Conservation (phyloP, 2,888 invertebrate species). For the Yponomeuta cagnagella region DNA sequence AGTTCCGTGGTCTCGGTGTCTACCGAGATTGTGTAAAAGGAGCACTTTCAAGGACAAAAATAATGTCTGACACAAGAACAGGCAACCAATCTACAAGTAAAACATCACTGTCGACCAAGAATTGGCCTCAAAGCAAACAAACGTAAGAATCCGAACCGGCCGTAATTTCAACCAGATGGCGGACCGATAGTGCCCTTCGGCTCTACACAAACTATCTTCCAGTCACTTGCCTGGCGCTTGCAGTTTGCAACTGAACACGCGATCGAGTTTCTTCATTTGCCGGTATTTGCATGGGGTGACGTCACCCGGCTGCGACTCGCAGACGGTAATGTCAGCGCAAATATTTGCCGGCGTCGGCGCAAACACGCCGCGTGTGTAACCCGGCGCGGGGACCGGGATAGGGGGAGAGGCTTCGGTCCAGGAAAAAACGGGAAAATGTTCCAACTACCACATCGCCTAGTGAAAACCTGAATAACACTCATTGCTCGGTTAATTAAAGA, state of each 20-base stretch:
- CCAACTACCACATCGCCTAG: too few relatives aligned
- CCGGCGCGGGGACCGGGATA: not conserved
- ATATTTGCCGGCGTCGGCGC: slow-evolving; percentile 27
- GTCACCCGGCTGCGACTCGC: not conserved
- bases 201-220: not conserved
- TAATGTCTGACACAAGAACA: too few relatives aligned
- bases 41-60: too few relatives aligned
- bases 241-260: not conserved
- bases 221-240: not conserved
- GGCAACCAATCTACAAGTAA: too few relatives aligned
- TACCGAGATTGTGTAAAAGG: too few relatives aligned
- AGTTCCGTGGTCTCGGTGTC: too few relatives aligned
- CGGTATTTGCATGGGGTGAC: slow-evolving; percentile 1
- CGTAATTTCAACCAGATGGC: not conserved
- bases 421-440: not conserved
- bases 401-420: not conserved
- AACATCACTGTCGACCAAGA: too few relatives aligned
- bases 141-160: too few relatives aligned
- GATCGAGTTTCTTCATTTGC: slow-evolving; percentile 5
- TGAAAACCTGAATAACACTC: too few relatives aligned
- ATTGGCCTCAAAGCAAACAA: too few relatives aligned
- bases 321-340: slow-evolving; percentile 25
- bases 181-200: not conserved
- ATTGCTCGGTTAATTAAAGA: too few relatives aligned
- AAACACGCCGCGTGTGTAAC: slow-evolving; percentile 8